Conservation (phyloP, 2,888 invertebrate species). For the Iselma pallidipennis region DNA sequence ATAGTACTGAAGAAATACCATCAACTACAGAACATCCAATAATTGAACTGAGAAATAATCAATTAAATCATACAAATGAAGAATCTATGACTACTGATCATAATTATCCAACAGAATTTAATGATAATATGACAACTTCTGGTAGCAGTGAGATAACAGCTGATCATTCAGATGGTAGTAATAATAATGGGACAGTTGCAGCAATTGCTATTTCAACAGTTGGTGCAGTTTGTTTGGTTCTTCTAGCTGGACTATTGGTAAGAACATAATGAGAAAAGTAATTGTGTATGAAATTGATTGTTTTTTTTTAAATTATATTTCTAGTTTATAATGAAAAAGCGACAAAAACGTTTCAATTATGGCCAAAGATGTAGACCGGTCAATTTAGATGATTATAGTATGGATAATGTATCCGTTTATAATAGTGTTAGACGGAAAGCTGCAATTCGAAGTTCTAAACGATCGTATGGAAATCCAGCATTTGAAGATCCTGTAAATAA, state of each 20-base stretch:
- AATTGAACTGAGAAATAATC: slow-evolving; percentile 9
- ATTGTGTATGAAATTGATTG: background rate
- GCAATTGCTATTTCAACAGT: slow-evolving; percentile 82
- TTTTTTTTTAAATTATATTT: slow-evolving; percentile 38
- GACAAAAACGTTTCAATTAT: slow-evolving; percentile 79
- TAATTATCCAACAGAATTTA: slow-evolving; percentile 24
- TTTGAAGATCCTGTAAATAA: slow-evolving; percentile 81
- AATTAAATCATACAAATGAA: slow-evolving; percentile 21
- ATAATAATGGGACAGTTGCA: slow-evolving; percentile 72
- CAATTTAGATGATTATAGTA: slow-evolving; percentile 84
- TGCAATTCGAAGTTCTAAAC: slow-evolving; percentile 74
- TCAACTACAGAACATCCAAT: too few species aligned
- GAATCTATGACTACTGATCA: slow-evolving; percentile 15
- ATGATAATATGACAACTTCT: slow-evolving; percentile 49
- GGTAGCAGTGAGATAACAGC: slow-evolving; percentile 45
- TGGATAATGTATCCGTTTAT: slow-evolving; percentile 85
- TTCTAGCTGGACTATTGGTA: slow-evolving; percentile 78
- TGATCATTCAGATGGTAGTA: slow-evolving; percentile 47
- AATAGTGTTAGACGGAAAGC: slow-evolving; percentile 78
- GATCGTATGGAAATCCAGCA: slow-evolving; percentile 88
- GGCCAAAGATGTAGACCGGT: slow-evolving; percentile 88
- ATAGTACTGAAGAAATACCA: slow-evolving; percentile 1
- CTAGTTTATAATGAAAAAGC: slow-evolving; percentile 78
- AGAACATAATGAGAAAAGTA: slow-evolving; percentile 45
- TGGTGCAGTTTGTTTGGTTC: slow-evolving; percentile 74